Base-by-base conservation (phyloP, 64 coral and sea anemone genomes). In the Porites australiensis region DNA sequence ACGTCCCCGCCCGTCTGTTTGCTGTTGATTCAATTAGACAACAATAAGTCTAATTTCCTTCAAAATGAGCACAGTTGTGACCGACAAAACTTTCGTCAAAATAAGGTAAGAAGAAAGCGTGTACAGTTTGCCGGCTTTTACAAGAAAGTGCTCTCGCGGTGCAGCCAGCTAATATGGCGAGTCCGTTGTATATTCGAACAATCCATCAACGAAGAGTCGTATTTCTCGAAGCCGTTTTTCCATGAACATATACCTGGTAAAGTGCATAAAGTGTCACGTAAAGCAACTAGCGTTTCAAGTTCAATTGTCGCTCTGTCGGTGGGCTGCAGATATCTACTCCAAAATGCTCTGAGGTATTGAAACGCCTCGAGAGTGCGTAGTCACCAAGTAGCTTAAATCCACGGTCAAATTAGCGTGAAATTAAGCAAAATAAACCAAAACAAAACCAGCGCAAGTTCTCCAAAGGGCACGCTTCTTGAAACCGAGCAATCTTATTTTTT, bases 301-400 rank as follows among this genome's bases (percentile, higher is more conserved):
- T 68, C 61, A 69, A 84, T 22, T 10, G 16, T 63, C 18, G 8
- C n/a, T 84, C 6, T n/a, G 44, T 11, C 3, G 19, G 44, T 16
- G n/a, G 60, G 16, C 44, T 21, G 58, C 81, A 68, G 45, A 84
- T 46, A 12, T 68, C 4, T 21, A 69, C 44, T 18, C 21, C 16
- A 10, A 67, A 67, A 50, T 2, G 27, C 50, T 10, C 23, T 44
- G 62, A 81, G 2, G 15, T 65, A 45, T 51, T 62, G 81, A 84
- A 84, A 84, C 81, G 81, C 81, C 81, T 84, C 47, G 13, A 68
- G 69, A 84, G 51, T 84, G 61, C 46, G 61, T 84, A 52, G 81
- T 64, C 45, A 50, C 46, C 61, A 13, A 84, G 0, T 45, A 60
- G 47, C 7, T 19, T 13, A 82, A 69, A 20, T 50, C 18, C 7